Percentiles rank a stretch among this genome's conserved stretches.
Conservation (phyloP, 2,888 invertebrate species). For the Thereva unica region DNA sequence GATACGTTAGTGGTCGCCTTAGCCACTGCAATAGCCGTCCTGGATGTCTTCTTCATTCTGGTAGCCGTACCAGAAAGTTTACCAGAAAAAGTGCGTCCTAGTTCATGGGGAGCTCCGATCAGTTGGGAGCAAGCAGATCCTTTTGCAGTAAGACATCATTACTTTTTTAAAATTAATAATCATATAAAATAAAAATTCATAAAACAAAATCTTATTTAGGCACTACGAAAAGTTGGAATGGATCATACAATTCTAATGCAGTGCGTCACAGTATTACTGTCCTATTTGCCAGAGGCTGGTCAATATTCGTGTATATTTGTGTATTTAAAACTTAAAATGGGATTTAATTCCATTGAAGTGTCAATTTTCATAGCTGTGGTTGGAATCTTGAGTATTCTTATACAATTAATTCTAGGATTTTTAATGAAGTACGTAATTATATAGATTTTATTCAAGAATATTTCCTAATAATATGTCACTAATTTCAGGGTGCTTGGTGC, state of each 20-base stretch:
- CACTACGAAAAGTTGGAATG: conserved; percentile 88
- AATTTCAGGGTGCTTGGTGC: conserved; percentile 75
- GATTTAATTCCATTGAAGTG: conserved; percentile 92
- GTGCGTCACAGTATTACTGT: conserved; percentile 95
- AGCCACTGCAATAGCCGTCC: conserved; percentile 91
- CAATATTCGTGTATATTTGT: conserved; percentile 99
- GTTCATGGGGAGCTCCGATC: conserved; percentile 83
- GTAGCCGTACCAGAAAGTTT: conserved; percentile 98
- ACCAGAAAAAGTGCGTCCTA: conserved; percentile 85
- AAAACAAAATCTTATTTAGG: conserved; percentile 54
- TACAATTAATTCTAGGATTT: conserved; percentile 86
- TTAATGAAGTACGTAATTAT: conserved; percentile 66
- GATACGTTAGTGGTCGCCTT: conserved; percentile 87
- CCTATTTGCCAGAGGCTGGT: conserved; percentile 97
- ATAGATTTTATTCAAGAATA: not conserved
- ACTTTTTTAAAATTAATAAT: conserved; percentile 27
- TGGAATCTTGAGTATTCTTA: conserved; percentile 92
- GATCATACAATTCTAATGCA: conserved; percentile 96
- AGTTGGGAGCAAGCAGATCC: conserved; percentile 99
- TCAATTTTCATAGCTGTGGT: conserved; percentile 97
- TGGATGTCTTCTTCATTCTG: conserved; percentile 97
- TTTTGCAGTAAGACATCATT: conserved; percentile 69
- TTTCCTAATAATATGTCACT: conserved; percentile 38
- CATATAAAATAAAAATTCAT: not conserved
- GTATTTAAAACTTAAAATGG: conserved; percentile 96